phyloP scores from a whole-genome alignment of 2,888 invertebrate species.

The Pilophorus perplexus region DNA sequence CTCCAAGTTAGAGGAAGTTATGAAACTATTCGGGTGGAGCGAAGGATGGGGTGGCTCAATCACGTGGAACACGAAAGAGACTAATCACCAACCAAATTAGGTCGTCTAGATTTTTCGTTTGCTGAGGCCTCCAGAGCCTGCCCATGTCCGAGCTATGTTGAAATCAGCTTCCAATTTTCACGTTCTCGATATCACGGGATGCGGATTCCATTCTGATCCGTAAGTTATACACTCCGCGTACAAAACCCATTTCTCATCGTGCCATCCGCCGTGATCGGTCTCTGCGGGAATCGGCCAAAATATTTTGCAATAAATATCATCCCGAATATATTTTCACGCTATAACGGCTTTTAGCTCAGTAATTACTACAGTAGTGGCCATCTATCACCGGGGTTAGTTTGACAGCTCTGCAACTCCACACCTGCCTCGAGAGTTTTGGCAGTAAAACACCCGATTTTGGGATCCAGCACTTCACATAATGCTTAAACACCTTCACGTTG shows the following conservation, averaged over 20 bases:
- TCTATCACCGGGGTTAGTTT: no score
- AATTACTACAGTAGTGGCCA: no score
- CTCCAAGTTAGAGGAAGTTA: constrained; percentile 2
- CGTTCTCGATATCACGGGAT: not conserved
- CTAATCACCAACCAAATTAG: constrained; percentile 32
- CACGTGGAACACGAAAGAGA: constrained; percentile 19
- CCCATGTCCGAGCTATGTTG: constrained; percentile 8
- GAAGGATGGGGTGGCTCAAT: constrained; percentile 1
- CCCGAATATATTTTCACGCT: no score
- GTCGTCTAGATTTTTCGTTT: constrained; percentile 16
- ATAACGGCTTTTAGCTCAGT: no score
- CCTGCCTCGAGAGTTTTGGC: no score
- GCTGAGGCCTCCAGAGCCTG: not conserved
- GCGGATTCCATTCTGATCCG: not conserved
- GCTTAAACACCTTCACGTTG: no score
- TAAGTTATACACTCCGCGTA: constrained; percentile 9
- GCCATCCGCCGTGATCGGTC: no score
- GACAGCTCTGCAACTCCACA: no score
- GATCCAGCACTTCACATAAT: no score
- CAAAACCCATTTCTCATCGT: constrained; percentile 7
- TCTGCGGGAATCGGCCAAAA: no score
- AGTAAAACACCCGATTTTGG: no score
- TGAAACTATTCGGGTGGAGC: not conserved
- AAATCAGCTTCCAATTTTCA: constrained; percentile 5
- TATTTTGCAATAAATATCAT: no score